A percentile compares a stretch with the other conserved stretches of the same genome.
These are phyloP conservation scores for Atlantisia rogersi DNA, from an alignment of 2,113 vertebrate genomes.

Conservation along the genomic window DNA sequence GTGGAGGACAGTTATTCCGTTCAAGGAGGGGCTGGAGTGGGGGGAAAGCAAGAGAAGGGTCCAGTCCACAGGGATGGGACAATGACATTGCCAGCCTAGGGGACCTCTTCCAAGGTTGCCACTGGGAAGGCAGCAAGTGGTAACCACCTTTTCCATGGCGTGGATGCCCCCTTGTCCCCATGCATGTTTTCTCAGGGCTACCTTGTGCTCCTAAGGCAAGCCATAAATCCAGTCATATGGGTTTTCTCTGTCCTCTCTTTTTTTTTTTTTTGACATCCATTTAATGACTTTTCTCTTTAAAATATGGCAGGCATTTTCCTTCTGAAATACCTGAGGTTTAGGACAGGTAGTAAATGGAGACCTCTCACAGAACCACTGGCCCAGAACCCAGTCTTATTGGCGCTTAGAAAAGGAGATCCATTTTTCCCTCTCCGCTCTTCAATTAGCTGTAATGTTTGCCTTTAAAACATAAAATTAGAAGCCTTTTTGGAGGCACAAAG, in stretches of 20 bases:
- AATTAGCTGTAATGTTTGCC: conserved; percentile 71
- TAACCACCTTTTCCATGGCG: neutral
- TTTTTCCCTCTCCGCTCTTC: conserved; percentile 62
- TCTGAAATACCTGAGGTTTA: conserved; percentile 70
- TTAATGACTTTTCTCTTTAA: conserved; percentile 68
- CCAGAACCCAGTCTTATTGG: conserved; percentile 66
- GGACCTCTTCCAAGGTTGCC: neutral
- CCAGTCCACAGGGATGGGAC: neutral
- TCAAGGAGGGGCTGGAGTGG: neutral
- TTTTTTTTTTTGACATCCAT: conserved; percentile 32
- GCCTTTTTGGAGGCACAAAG: conserved; percentile 61
- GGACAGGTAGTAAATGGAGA: conserved; percentile 70
- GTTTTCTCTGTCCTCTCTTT: conserved; percentile 43
- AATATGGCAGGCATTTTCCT: conserved; percentile 62
- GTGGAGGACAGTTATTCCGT: neutral
- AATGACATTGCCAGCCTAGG: neutral
- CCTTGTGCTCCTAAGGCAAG: conserved; percentile 39
- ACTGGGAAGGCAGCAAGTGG: neutral
- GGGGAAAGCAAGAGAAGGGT: neutral
- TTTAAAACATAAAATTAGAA: conserved; percentile 67
- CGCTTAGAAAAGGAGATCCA: conserved; percentile 59
- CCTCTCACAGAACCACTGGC: conserved; percentile 69
- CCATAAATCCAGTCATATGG: conserved; percentile 63
- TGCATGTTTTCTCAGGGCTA: conserved; percentile 54
- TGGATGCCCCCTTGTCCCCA: conserved; percentile 17